Conservation (phyloP, 2,888 invertebrate genomes). For the Mesorhabditis belari region DNA sequence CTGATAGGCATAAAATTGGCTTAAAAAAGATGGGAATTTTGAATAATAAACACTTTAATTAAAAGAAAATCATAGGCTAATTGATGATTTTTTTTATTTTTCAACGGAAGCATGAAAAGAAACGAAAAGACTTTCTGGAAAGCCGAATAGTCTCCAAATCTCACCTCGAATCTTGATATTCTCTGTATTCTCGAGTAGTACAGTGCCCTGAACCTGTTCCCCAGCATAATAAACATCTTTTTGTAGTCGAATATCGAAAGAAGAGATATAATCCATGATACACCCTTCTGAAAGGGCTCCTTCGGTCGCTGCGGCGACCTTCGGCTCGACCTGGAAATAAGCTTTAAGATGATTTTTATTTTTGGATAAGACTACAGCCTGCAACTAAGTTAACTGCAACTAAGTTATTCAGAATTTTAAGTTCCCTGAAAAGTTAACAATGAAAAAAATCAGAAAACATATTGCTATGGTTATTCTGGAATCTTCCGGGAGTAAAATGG, state of each 20-base stretch:
- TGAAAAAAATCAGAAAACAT: too few relatives aligned
- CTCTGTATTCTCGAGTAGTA: slow-evolving; percentile 67
- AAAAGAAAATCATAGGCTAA: too few relatives aligned
- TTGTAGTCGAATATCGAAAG: slow-evolving; percentile 70
- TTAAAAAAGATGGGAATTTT: background rate
- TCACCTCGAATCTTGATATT: slow-evolving; percentile 70
- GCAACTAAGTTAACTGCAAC: too few relatives aligned
- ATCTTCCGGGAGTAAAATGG: too few relatives aligned
- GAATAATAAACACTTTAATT: background rate
- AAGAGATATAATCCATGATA: slow-evolving; percentile 70
- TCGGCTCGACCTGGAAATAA: background rate
- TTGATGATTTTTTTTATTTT: too few relatives aligned
- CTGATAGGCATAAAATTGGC: background rate
- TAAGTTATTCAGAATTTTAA: too few relatives aligned
- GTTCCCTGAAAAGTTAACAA: too few relatives aligned
- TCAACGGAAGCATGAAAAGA: too few relatives aligned
- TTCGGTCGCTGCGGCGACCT: background rate
- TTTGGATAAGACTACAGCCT: too few relatives aligned
- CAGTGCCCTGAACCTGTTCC: slow-evolving; percentile 66
- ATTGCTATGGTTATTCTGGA: too few relatives aligned
- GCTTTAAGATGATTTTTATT: too few relatives aligned
- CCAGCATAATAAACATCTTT: slow-evolving; percentile 70
- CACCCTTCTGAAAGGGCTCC: slow-evolving; percentile 2
- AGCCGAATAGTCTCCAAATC: background rate
- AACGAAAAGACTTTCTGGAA: too few relatives aligned